These are phyloP conservation scores for Pandion haliaetus DNA, from an alignment of 2,113 vertebrate genomes.

Conservation along the genomic window DNA sequence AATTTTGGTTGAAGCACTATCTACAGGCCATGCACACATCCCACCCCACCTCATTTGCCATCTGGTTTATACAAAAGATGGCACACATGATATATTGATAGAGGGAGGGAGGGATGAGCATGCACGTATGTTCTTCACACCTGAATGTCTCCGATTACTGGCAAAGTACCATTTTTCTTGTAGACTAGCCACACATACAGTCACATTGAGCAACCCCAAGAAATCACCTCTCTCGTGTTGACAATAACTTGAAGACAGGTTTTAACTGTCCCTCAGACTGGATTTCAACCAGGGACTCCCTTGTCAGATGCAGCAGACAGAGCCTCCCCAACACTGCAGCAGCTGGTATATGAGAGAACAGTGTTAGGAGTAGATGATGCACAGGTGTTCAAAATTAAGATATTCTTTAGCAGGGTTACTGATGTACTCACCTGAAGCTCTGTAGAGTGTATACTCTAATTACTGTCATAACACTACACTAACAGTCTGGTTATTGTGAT, in stretches of 20 bases:
- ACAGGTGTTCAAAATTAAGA: neutral
- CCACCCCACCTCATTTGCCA: neutral
- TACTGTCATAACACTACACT: neutral
- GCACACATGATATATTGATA: neutral
- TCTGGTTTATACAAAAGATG: neutral
- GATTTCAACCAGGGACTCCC: neutral
- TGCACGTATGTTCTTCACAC: neutral
- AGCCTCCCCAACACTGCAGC: neutral
- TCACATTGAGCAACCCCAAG: neutral
- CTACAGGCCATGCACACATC: neutral
- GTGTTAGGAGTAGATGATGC: neutral
- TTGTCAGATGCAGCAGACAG: neutral
- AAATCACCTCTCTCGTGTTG: neutral
- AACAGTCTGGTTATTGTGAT: neutral
- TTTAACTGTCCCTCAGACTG: neutral
- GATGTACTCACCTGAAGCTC: neutral
- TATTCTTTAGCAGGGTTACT: neutral
- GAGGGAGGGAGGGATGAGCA: neutral
- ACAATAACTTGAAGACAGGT: neutral
- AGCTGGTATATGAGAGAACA: neutral
- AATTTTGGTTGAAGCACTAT: neutral
- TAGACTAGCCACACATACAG: neutral
- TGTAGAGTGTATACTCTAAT: neutral
- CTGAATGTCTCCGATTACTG: neutral
- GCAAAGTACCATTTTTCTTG: neutral